Conservation (phyloP, 2,797 vertebrate species). For the Onychomys torridus region DNA sequence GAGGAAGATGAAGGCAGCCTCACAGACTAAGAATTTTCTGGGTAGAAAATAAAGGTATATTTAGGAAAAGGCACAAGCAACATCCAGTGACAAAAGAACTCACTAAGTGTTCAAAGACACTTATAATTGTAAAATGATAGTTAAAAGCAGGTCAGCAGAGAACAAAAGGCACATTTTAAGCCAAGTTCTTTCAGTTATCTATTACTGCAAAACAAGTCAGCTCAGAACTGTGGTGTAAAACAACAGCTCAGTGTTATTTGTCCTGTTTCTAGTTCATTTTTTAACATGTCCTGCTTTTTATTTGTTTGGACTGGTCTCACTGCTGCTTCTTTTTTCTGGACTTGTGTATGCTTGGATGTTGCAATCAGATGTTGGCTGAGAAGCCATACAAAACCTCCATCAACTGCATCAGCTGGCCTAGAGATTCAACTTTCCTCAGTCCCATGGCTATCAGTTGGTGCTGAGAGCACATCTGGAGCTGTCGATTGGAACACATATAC, state of each 20-base stretch:
- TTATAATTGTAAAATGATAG: neutral
- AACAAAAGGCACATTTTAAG: neutral
- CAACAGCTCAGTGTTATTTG: neutral
- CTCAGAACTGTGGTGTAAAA: slow-evolving; percentile 40
- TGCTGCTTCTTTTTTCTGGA: neutral
- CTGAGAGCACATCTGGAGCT: neutral
- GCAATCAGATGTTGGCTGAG: neutral
- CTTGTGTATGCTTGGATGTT: neutral
- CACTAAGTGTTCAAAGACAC: neutral
- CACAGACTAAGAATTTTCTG: neutral
- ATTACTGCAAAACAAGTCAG: slow-evolving; percentile 13
- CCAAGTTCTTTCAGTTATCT: slow-evolving; percentile 32
- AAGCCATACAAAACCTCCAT: neutral
- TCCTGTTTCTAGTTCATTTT: neutral
- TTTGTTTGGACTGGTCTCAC: neutral
- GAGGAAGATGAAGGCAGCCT: neutral
- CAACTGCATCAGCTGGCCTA: neutral
- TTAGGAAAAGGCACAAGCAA: slow-evolving; percentile 23
- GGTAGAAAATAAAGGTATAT: neutral
- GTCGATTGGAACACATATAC: neutral
- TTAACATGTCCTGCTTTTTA: neutral
- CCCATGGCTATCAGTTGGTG: neutral
- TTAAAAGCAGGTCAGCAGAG: neutral
- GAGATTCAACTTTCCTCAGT: neutral
- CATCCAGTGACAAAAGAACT: slow-evolving; percentile 13